Percentiles rank a stretch among this genome's conserved stretches.
phyloP scores from a whole-genome alignment of 1,140 invertebrate genomes.

The Danaus melanippus region DNA sequence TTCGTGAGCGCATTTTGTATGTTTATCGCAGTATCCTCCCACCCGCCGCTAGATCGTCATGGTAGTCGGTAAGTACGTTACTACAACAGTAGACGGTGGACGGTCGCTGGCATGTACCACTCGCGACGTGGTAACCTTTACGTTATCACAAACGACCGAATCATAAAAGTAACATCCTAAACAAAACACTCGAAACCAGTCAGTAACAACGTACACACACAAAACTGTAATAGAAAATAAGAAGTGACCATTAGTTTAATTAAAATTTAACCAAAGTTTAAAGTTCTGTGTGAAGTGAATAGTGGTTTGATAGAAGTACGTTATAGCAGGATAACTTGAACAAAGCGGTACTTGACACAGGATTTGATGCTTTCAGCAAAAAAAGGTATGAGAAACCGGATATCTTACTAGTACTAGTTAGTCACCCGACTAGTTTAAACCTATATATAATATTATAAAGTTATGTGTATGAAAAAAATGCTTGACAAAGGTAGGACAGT shows the following conservation, averaged over 20 bases:
- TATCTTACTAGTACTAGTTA: slow-evolving; percentile 48
- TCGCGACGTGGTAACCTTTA: slow-evolving; percentile 24
- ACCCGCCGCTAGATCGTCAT: slow-evolving; percentile 28
- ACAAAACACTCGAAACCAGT: too few relatives aligned
- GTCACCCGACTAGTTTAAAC: slow-evolving; percentile 52
- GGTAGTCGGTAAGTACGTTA: slow-evolving; percentile 40
- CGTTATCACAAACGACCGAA: slow-evolving; percentile 20
- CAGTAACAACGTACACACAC: too few relatives aligned
- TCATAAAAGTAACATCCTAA: too few relatives aligned
- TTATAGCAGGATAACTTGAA: slow-evolving; percentile 34
- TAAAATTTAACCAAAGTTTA: slow-evolving; percentile 22
- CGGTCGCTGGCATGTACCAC: slow-evolving; percentile 44
- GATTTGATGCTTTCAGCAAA: slow-evolving; percentile 54
- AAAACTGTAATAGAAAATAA: too few relatives aligned
- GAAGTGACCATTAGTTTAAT: slow-evolving; percentile 19
- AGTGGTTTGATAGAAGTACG: slow-evolving; percentile 51
- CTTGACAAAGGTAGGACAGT: slow-evolving; percentile 13
- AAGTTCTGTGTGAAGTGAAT: slow-evolving; percentile 53
- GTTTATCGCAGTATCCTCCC: slow-evolving; percentile 47
- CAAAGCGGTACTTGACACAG: slow-evolving; percentile 30
- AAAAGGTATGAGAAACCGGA: slow-evolving; percentile 65
- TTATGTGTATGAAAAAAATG: slow-evolving; percentile 18
- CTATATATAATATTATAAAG: slow-evolving; percentile 23
- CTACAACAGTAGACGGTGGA: slow-evolving; percentile 53
- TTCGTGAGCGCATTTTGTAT: slow-evolving; percentile 28